Percentiles rank a stretch among this genome's conserved stretches.
These are phyloP conservation scores for Odontamblyopus lacepedii DNA, from an alignment of 2,797 vertebrate genomes.

Conservation along the genomic window DNA sequence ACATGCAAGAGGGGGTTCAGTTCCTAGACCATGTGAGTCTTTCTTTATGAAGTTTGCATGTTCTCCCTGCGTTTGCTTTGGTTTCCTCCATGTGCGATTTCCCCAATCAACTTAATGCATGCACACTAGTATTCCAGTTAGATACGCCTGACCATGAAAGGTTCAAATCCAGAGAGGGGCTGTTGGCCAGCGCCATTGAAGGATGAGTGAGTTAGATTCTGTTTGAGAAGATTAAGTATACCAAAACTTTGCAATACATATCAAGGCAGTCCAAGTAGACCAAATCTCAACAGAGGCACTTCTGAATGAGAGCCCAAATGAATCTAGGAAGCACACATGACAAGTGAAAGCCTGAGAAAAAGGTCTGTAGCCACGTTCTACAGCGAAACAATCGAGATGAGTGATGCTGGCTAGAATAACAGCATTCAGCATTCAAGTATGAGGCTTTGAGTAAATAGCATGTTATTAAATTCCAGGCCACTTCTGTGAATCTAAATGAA, in stretches of 20 bases:
- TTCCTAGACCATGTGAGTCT: background rate
- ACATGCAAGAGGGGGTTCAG: background rate
- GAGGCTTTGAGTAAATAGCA: slow-evolving; percentile 39
- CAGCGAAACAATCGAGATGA: slow-evolving; percentile 25
- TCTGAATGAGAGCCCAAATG: background rate
- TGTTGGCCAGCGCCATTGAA: background rate
- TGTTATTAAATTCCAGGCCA: slow-evolving; percentile 57
- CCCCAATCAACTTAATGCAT: background rate
- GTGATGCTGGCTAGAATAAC: slow-evolving; percentile 41
- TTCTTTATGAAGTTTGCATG: background rate
- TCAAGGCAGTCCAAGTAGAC: background rate
- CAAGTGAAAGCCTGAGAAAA: background rate
- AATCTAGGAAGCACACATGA: background rate
- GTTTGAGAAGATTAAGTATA: background rate
- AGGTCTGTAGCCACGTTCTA: background rate
- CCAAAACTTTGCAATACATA: background rate
- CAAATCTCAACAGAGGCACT: background rate
- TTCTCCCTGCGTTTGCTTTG: background rate
- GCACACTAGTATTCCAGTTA: background rate
- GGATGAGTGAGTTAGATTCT: background rate
- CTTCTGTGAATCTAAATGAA: slow-evolving; percentile 54
- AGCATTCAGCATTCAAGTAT: slow-evolving; percentile 27
- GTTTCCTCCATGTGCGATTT: background rate
- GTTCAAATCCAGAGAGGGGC: too few species aligned
- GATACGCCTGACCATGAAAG: too few species aligned